A percentile compares a stretch with the other conserved stretches of the same genome.
phyloP scores from a whole-genome alignment of 2,888 invertebrate genomes.

The Neria commutata region DNA sequence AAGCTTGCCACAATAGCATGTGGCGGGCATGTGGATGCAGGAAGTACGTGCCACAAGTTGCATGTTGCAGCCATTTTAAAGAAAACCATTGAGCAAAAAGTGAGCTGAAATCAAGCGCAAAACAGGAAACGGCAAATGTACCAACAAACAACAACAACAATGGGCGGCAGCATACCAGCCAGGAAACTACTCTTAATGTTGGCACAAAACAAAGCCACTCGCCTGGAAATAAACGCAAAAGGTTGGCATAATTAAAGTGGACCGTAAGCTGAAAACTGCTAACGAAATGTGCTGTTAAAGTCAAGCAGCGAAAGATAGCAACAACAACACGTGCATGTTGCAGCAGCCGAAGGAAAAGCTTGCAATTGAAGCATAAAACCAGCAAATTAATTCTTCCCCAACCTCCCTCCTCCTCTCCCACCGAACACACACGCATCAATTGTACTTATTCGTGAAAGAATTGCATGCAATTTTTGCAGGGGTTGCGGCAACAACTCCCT shows the following conservation, averaged over 20 bases:
- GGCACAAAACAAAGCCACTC: not conserved
- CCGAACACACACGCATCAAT: not conserved
- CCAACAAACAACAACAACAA: too few relatives aligned
- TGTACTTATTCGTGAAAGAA: not conserved
- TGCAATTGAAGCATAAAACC: not conserved
- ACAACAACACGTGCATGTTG: not conserved
- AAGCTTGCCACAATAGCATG: too few relatives aligned
- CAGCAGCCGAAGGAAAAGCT: not conserved
- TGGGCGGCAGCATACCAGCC: too few relatives aligned
- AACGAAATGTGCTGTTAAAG: not conserved
- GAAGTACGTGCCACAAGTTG: constrained; percentile 33
- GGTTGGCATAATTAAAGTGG: not conserved
- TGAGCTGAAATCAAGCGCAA: not conserved
- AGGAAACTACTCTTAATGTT: constrained; percentile 4
- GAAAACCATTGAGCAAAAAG: constrained; percentile 22
- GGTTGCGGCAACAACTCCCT: too few relatives aligned
- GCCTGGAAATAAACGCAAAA: not conserved
- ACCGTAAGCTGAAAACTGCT: not conserved
- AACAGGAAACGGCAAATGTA: not conserved
- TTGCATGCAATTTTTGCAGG: too few relatives aligned
- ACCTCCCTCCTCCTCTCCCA: too few relatives aligned
- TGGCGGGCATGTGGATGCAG: too few relatives aligned
- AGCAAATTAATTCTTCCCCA: not conserved
- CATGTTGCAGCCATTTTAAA: constrained; percentile 23
- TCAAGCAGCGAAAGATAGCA: too few relatives aligned